phyloP scores from a whole-genome alignment of 2,888 invertebrate species.

The Cephalotes varians region DNA sequence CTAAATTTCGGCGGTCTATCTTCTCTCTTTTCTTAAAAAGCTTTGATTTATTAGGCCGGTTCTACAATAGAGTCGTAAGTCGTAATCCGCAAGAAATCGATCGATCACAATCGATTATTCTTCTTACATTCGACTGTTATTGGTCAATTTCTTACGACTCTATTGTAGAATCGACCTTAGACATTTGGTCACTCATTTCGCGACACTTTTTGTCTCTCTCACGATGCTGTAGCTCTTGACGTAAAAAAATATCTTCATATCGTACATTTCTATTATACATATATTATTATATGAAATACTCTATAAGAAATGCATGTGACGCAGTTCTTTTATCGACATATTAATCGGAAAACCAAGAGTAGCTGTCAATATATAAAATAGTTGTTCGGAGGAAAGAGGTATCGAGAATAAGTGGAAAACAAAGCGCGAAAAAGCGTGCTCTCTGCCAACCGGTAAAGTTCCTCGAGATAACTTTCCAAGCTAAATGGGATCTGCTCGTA shows the following conservation, averaged over 20 bases:
- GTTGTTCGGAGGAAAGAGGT: conserved; percentile 43
- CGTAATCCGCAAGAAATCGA: too few species aligned
- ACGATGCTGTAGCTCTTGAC: not conserved
- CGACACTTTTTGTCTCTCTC: not conserved
- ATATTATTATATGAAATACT: not conserved
- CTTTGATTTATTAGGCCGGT: conserved; percentile 47
- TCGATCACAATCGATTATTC: too few species aligned
- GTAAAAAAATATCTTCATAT: not conserved
- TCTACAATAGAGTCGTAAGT: too few species aligned
- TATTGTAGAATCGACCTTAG: too few species aligned
- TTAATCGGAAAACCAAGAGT: conserved; percentile 64
- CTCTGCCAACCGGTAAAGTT: conserved; percentile 71
- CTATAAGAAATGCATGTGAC: not conserved
- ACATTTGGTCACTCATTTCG: not conserved
- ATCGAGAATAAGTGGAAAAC: conserved; percentile 57
- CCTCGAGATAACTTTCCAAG: conserved; percentile 72
- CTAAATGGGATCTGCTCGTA: conserved; percentile 68
- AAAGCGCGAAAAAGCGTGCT: conserved; percentile 65
- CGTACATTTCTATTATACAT: not conserved
- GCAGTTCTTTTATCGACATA: conserved; percentile 47
- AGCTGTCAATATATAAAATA: conserved; percentile 50
- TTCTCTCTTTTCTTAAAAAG: not conserved
- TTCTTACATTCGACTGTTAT: too few species aligned
- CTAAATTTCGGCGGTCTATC: conserved; percentile 39
- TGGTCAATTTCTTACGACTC: too few species aligned